Evolutionary conservation across 2,888 invertebrate genomes (phyloP).

Genomic region (Tipula unca): DNA sequence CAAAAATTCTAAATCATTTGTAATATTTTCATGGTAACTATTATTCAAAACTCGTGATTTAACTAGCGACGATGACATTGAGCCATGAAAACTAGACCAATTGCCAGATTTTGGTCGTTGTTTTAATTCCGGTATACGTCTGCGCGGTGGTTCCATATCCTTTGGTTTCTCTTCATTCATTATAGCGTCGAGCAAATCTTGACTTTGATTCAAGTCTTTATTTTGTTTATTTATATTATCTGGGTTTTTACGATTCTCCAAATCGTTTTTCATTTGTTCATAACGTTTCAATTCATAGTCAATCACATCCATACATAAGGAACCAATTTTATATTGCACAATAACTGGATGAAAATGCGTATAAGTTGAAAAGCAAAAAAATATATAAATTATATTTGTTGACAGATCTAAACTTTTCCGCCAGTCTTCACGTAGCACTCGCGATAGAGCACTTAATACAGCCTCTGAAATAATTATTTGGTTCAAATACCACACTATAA

Average conservation of each 20-base stretch:
- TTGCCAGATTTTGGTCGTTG: conserved; percentile 69
- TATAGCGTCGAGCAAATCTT: conserved; percentile 38
- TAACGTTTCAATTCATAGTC: conserved; percentile 91
- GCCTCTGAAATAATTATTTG: conserved; percentile 57
- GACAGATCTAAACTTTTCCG: conserved; percentile 91
- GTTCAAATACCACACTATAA: conserved; percentile 14
- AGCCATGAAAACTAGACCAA: conserved; percentile 44
- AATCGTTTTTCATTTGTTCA: conserved; percentile 80
- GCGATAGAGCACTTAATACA: conserved; percentile 85
- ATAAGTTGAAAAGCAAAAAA: conserved; percentile 95
- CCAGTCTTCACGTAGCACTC: conserved; percentile 96
- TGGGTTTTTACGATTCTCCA: conserved; percentile 48
- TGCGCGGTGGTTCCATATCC: conserved; percentile 54
- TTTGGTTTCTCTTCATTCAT: conserved; percentile 43
- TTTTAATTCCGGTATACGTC: conserved; percentile 64
- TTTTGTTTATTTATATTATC: conserved; percentile 31
- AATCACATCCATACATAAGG: conserved; percentile 91
- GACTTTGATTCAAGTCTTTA: conserved; percentile 32
- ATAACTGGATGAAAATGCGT: conserved; percentile 91
- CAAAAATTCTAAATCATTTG: conserved; percentile 23
- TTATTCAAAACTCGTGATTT: conserved; percentile 54
- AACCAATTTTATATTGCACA: conserved; percentile 94
- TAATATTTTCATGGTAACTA: conserved; percentile 60
- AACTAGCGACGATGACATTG: conserved; percentile 45
- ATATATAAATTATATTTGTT: conserved; percentile 92